phyloP scores from a whole-genome alignment of 2,113 vertebrate species.

The Dissostichus mawsoni region DNA sequence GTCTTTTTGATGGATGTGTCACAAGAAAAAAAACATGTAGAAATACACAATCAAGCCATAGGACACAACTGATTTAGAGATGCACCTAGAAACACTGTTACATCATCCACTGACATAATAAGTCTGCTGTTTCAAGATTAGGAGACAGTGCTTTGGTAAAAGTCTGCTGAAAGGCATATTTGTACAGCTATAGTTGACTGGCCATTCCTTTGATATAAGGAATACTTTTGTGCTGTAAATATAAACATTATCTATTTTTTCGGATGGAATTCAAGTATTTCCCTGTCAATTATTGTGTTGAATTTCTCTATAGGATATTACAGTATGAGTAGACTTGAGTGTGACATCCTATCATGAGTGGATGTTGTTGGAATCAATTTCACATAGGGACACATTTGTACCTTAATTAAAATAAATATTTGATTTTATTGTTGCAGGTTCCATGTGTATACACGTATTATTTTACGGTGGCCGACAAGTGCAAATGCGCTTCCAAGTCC shows the following conservation, averaged over 20 bases:
- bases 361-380: not conserved
- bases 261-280: not conserved
- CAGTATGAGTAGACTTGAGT: not conserved
- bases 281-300: too few species aligned
- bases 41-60: not conserved
- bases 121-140: not conserved
- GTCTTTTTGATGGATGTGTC: not conserved
- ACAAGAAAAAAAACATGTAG: not conserved
- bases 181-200: not conserved
- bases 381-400: too few species aligned
- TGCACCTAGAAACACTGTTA: not conserved
- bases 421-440: too few species aligned
- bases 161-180: not conserved
- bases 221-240: not conserved
- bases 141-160: not conserved
- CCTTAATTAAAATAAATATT: too few species aligned
- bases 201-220: not conserved
- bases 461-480: too few species aligned
- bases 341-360: not conserved
- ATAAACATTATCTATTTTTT: not conserved
- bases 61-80: not conserved
- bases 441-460: too few species aligned
- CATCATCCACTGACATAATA: not conserved
- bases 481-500: too few species aligned
- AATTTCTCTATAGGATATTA: too few species aligned